Percentiles rank a stretch among this genome's conserved stretches.
Evolutionary conservation across 1,140 invertebrate species (phyloP).

Genomic region (Ladona fulva): DNA sequence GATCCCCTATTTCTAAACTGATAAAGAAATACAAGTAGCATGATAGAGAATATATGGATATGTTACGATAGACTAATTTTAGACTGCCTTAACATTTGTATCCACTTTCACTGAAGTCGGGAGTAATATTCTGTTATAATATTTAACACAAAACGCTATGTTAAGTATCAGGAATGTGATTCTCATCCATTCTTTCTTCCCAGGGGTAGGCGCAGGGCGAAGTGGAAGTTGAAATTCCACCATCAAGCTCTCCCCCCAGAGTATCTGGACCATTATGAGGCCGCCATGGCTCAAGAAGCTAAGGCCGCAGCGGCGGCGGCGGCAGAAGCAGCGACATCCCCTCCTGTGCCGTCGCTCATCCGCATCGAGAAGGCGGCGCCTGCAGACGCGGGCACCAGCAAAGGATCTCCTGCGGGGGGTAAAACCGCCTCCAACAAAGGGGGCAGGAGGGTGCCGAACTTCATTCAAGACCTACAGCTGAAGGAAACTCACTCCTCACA

Average conservation of each 20-base stretch:
- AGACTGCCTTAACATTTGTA: no score
- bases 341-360: neutral
- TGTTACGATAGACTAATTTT: no score
- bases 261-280: conserved; percentile 69
- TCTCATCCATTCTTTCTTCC: neutral
- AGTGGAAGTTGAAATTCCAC: conserved; percentile 72
- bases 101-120: no score
- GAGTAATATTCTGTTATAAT: no score
- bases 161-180: no score
- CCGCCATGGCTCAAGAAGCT: conserved; percentile 48
- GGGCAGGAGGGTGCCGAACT: neutral
- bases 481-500: neutral
- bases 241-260: conserved; percentile 69
- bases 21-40: no score
- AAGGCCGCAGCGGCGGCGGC: conserved; percentile 29
- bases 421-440: neutral
- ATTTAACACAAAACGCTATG: no score
- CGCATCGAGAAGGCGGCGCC: neutral
- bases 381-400: neutral
- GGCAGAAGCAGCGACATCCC: conserved; percentile 11
- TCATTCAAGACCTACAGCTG: neutral
- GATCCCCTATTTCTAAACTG: no score
- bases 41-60: no score
- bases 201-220: conserved; percentile 50
- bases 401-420: neutral